Base-by-base conservation (phyloP, 2,797 vertebrate species). In the Artibeus lituratus region DNA sequence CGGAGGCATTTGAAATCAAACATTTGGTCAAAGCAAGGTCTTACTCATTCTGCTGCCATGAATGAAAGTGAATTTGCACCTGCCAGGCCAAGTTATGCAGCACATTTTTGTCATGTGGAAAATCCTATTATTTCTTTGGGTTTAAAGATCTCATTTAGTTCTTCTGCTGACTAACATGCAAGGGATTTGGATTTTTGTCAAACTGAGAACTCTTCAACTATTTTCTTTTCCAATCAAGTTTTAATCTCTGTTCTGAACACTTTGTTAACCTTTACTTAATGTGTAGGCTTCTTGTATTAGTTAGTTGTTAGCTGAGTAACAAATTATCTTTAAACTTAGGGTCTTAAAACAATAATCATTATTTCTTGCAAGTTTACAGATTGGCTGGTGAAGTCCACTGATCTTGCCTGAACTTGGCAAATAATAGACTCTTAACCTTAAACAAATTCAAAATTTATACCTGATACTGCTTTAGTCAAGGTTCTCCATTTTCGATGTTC, bases 181-280 rank as follows among this genome's bases (percentile, higher is more conserved):
- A 84, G 80, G 10, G 26, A 93, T 83, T 78, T 53, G 21, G 8
- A 44, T 73, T 84, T 90, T 67, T 67, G 14, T 67, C 10, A 69
- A 19, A 62, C 21, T 14, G 24, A 85, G 32, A 62, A 59, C 19
- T n/a, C 21, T 80, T n/a, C n/a, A n/a, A n/a, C n/a, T n/a, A n/a
- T n/a, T 84, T 96, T 29, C 29, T 39, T 84, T 87, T 29, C 5
- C 26, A 87, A 21, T 8, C 24, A 91, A 78, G 16, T 70, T 85
- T 96, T 94, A 62, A 69, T 74, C 26, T 93, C 47, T 85, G 21
- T 93, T 62, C 18, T 87, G 26, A 94, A 92, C 26, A 59, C 21
- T 74, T 85, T 89, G 3, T 74, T 78, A 59, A 86, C 14, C 70
- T 95, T 87, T 53, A 86, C 21, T 87, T 59, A 86, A 77, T 59